A percentile compares a stretch with the other conserved stretches of the same genome.
Evolutionary conservation across 2,113 vertebrate species (phyloP).

Genomic region (Burhinus oedicnemus): DNA sequence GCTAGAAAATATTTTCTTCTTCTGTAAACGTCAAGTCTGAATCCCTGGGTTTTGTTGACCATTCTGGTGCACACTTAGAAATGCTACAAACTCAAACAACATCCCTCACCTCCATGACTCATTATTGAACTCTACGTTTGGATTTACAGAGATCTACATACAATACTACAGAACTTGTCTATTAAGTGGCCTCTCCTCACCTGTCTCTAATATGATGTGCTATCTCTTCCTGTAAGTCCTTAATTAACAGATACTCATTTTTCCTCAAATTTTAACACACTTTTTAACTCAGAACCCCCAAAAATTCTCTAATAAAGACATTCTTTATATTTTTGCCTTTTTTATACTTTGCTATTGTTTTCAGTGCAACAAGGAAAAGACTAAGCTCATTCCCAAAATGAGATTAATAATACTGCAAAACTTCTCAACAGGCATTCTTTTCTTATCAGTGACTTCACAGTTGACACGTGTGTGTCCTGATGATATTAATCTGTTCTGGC

Average conservation of each 20-base stretch:
- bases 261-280: neutral
- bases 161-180: neutral
- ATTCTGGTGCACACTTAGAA: neutral
- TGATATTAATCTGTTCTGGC: neutral
- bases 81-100: neutral
- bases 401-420: neutral
- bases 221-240: neutral
- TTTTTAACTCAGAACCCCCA: neutral
- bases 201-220: slow-evolving; percentile 5
- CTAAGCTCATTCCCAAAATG: neutral
- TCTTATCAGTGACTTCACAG: neutral
- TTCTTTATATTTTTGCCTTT: neutral
- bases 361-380: neutral
- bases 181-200: slow-evolving; percentile 22
- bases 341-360: neutral
- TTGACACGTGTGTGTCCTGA: neutral
- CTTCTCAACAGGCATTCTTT: neutral
- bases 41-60: neutral
- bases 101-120: neutral
- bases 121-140: neutral
- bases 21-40: slow-evolving; percentile 8
- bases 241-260: slow-evolving; percentile 1
- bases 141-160: neutral
- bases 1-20: slow-evolving; percentile 31
- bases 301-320: neutral